A percentile compares a stretch with the other conserved stretches of the same genome.
Conservation (phyloP, 2,113 vertebrate genomes). For the Megalops atlanticus region DNA sequence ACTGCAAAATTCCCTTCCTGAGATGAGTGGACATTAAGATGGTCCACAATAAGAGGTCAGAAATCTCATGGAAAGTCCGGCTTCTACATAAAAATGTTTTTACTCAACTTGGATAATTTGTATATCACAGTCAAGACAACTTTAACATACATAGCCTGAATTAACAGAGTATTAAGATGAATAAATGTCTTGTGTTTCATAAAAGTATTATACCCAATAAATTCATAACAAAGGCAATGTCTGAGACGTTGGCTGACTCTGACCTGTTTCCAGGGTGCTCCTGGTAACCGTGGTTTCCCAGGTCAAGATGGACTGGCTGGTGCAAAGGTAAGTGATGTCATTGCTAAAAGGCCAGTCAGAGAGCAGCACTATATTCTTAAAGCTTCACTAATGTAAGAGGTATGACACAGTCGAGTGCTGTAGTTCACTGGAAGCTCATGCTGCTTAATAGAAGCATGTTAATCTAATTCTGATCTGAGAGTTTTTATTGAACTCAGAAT, state of each 20-base stretch:
- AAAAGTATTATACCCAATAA: neutral
- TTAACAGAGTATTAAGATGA: neutral
- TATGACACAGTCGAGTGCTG: no score
- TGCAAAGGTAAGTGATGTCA: conserved; percentile 79
- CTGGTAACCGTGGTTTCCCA: conserved; percentile 95
- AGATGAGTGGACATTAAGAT: no score
- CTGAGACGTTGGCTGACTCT: neutral
- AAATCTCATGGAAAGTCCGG: no score
- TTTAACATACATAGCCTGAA: neutral
- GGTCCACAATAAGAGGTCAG: no score
- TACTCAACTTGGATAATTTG: neutral
- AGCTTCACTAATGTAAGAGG: no score
- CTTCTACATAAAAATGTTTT: no score
- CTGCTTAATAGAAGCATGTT: no score
- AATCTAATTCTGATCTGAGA: no score
- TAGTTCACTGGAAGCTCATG: no score
- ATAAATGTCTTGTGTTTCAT: neutral
- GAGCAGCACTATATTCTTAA: neutral
- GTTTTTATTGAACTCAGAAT: no score
- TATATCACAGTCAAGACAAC: neutral
- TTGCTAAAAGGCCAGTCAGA: neutral
- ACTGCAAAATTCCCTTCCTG: no score
- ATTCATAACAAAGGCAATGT: neutral
- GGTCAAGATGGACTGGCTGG: conserved; percentile 95
- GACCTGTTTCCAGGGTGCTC: conserved; percentile 78